Percentiles rank a stretch among this genome's conserved stretches.
phyloP scores from a whole-genome alignment of 2,113 vertebrate genomes.

The Cervus canadensis region DNA sequence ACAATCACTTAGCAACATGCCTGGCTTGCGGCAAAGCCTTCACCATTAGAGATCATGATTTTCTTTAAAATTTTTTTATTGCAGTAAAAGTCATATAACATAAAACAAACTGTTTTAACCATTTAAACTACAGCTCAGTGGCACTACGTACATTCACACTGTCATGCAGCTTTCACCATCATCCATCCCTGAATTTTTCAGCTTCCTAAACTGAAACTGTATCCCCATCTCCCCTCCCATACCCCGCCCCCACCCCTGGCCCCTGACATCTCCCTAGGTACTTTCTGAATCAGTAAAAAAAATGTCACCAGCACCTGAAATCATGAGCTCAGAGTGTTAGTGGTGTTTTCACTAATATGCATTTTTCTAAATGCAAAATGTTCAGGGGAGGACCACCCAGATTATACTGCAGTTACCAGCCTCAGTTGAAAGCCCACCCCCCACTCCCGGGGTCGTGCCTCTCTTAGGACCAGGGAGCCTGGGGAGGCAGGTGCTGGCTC shows the following conservation, averaged over 20 bases:
- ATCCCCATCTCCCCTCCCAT: not conserved
- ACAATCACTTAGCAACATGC: not conserved
- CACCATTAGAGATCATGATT: not conserved
- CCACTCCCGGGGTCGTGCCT: fast-evolving
- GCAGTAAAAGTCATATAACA: not conserved
- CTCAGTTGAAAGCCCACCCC: fast-evolving
- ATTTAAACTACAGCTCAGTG: not conserved
- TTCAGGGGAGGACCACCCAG: fast-evolving
- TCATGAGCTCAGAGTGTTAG: too few species aligned
- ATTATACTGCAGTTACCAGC: fast-evolving
- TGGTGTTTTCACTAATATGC: not conserved
- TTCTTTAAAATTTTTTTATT: not conserved
- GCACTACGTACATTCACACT: not conserved
- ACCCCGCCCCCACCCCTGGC: not conserved
- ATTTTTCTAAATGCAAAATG: not conserved
- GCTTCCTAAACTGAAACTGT: not conserved
- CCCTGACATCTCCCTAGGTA: not conserved
- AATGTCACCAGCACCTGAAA: not conserved
- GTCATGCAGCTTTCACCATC: not conserved
- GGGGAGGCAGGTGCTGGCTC: not conserved
- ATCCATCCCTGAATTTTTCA: not conserved
- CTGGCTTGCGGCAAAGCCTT: not conserved
- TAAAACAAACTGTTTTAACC: not conserved
- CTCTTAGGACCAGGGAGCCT: fast-evolving
- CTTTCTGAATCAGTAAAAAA: not conserved